Percentiles rank a stretch among this genome's conserved stretches.
Conservation (phyloP, 1,140 invertebrate species). For the Solen grandis region DNA sequence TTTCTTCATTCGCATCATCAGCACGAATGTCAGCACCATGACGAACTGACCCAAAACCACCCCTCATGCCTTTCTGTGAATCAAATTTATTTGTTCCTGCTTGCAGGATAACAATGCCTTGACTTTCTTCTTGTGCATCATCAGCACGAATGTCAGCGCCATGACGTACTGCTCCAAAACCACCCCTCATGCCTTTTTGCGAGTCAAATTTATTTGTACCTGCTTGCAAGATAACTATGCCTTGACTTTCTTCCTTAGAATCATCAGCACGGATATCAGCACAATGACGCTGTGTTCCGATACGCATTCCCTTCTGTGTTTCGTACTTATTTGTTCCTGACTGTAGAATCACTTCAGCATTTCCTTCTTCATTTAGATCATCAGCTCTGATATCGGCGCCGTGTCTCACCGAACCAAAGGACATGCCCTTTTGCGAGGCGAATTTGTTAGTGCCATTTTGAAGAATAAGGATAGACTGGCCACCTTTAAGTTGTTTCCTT, state of each 20-base stretch:
- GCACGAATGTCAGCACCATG: conserved; percentile 86
- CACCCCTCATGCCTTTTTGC: conserved; percentile 94
- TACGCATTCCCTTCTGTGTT: conserved; percentile 73
- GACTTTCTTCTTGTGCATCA: conserved; percentile 86
- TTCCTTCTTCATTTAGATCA: conserved; percentile 82
- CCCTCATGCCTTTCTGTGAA: conserved; percentile 94
- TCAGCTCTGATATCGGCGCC: conserved; percentile 75
- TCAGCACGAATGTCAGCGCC: conserved; percentile 83
- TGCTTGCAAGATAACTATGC: conserved; percentile 94
- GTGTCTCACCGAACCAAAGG: conserved; percentile 66
- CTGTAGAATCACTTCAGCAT: conserved; percentile 94
- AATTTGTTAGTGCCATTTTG: conserved; percentile 88
- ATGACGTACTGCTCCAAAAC: conserved; percentile 94
- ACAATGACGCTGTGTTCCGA: conserved; percentile 72
- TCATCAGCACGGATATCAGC: conserved; percentile 74
- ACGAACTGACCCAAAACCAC: conserved; percentile 93
- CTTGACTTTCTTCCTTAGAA: conserved; percentile 84
- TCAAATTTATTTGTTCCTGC: conserved; percentile 96
- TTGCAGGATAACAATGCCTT: conserved; percentile 94
- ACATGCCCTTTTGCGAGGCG: conserved; percentile 76
- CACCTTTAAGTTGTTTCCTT: conserved; percentile 94
- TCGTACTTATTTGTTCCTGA: conserved; percentile 95
- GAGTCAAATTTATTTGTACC: conserved; percentile 95
- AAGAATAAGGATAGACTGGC: conserved; percentile 93
- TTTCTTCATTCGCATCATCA: conserved; percentile 76